These are phyloP conservation scores for Scophthalmus maximus DNA, from an alignment of 2,113 vertebrate species.

Conservation along the genomic window DNA sequence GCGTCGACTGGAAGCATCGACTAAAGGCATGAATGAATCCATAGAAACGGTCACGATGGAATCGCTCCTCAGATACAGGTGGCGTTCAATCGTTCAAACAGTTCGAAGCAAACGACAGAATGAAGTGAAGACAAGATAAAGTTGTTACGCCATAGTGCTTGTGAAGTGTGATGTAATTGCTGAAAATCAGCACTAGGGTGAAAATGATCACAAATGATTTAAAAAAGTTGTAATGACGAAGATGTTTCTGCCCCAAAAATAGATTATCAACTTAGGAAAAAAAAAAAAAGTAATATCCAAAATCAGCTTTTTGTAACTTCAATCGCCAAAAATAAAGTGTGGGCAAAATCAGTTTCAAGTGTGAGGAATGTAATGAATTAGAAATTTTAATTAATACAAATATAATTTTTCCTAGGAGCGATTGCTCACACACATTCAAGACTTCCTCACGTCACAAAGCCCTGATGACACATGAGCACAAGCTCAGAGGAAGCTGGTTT, in stretches of 20 bases:
- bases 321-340: background rate
- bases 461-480: slow-evolving; percentile 33
- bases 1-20: too few species aligned
- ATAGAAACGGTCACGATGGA: too few species aligned
- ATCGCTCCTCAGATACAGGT: too few species aligned
- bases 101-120: too few species aligned
- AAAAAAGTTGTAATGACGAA: too few species aligned
- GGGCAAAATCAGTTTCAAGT: background rate
- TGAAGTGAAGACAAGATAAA: too few species aligned
- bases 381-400: background rate
- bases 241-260: background rate
- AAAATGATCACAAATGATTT: too few species aligned
- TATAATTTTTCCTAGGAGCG: slow-evolving; percentile 1
- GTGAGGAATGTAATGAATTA: background rate
- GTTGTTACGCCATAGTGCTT: background rate
- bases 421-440: background rate
- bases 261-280: background rate
- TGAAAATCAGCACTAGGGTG: too few species aligned
- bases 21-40: too few species aligned
- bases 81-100: too few species aligned
- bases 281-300: background rate
- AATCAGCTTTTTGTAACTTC: background rate
- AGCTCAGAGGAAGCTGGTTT: slow-evolving; percentile 57
- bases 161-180: too few species aligned
- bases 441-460: slow-evolving; percentile 11